Conservation (phyloP, 1,140 invertebrate species). For the Dinoponera quadriceps region DNA sequence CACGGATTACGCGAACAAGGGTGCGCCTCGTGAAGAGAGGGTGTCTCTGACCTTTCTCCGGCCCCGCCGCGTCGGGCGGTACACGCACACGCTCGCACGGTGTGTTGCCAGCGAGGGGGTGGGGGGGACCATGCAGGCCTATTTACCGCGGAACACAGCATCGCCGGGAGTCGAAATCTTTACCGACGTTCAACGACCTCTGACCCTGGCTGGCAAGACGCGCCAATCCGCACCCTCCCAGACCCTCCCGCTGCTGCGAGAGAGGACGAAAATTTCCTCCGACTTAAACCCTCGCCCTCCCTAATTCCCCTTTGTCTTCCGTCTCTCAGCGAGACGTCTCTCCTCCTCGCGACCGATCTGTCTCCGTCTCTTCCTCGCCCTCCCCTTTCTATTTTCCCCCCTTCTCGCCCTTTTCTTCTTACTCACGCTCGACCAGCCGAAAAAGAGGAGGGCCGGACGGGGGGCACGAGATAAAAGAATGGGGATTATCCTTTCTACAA, state of each 20-base stretch:
- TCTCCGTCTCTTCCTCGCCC: not conserved
- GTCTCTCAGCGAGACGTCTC: not conserved
- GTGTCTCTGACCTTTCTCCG: slow-evolving; percentile 61
- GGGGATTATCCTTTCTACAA: slow-evolving; percentile 35
- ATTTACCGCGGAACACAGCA: slow-evolving; percentile 79
- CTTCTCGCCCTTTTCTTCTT: not conserved
- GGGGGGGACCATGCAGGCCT: slow-evolving; percentile 62
- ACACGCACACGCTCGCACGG: not conserved
- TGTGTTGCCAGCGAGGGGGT: not conserved
- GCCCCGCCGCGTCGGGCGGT: not conserved
- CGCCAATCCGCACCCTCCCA: slow-evolving; percentile 36
- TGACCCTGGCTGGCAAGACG: slow-evolving; percentile 77
- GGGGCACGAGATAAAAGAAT: not conserved
- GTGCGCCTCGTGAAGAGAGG: slow-evolving; percentile 50
- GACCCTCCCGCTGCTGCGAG: not conserved
- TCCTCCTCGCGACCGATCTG: not conserved
- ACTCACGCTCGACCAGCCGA: not conserved
- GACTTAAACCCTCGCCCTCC: slow-evolving; percentile 43
- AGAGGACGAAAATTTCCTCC: slow-evolving; percentile 67
- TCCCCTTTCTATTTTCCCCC: not conserved
- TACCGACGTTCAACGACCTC: slow-evolving; percentile 83
- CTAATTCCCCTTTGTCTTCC: slow-evolving; percentile 51
- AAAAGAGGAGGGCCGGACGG: not conserved
- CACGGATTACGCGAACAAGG: slow-evolving; percentile 63
- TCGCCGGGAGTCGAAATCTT: slow-evolving; percentile 80